Conservation (phyloP, 2,113 vertebrate species). For the Microcebus jonahi region DNA sequence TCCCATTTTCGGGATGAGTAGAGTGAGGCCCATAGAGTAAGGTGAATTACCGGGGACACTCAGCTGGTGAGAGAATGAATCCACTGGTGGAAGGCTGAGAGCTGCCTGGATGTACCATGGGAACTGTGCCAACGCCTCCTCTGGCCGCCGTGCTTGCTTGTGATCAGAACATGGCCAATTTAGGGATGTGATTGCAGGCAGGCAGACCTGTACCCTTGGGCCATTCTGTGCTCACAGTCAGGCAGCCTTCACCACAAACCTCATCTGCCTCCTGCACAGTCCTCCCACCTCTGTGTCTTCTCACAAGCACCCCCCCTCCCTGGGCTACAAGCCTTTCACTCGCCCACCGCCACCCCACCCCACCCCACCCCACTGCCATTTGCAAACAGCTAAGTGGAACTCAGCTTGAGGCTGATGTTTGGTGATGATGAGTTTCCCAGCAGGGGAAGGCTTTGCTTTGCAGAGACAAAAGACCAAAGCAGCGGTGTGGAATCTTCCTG, state of each 20-base stretch:
- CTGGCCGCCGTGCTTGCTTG: background rate
- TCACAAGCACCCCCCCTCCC: background rate
- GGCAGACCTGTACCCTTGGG: background rate
- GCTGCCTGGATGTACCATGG: background rate
- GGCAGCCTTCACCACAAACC: background rate
- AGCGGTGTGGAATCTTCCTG: constrained; percentile 77
- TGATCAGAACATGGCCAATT: background rate
- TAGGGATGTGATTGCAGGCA: background rate
- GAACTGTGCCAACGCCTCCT: background rate
- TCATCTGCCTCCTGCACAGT: background rate
- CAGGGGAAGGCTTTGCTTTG: constrained; percentile 76
- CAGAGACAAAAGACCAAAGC: constrained; percentile 76
- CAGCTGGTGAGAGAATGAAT: background rate
- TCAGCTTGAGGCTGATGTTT: constrained; percentile 75
- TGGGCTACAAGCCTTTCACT: background rate
- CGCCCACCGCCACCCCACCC: background rate
- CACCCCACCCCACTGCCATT: constrained; percentile 56
- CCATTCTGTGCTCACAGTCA: background rate
- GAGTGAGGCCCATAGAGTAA: background rate
- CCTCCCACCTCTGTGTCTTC: background rate
- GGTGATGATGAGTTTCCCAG: constrained; percentile 81
- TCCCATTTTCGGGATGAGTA: constrained; percentile 8
- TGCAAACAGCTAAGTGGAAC: constrained; percentile 80
- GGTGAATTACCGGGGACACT: background rate
- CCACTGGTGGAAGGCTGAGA: background rate